Evolutionary conservation across 2,888 invertebrate genomes (phyloP), one percentile per base, ranked within the genome.

Genomic region (Epirrhoe alternata): DNA sequence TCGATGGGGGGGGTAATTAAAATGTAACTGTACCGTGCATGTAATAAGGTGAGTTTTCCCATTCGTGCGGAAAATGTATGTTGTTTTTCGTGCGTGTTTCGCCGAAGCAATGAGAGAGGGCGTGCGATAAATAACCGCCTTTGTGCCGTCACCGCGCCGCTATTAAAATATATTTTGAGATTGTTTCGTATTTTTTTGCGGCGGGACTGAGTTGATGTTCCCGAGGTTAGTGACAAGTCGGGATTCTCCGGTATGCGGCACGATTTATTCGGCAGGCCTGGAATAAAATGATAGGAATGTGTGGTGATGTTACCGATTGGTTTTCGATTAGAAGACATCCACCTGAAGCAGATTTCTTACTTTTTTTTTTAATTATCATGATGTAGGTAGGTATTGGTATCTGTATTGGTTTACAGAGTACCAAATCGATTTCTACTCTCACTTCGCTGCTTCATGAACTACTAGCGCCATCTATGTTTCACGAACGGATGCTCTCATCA

Each of bases 71-170:
- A 61, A 74, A 77, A 72, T 85, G 84, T 88, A 83, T 79, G 89
- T 87, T 89, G 87, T 90, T 90, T 86, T 86, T 78, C 80, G 82
- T 84, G 77, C 81, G 80, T 75, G 83, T 78, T 81, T 79, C 82
- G 83, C 80, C 80, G 86, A 89, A 88, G 92, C 92, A 92, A 92
- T 91, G 92, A 90, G 91, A 92, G 92, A 93, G 92, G 92, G 92
- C 92, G 92, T 90, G 86, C 90, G 90, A 93, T 92, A 92, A 92
- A 92, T 92, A 90, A 92, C 90, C 90, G 89, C 91, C 92, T 93
- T 92, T 91, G 91, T 87, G 89, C 89, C 88, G 89, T 91, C 92
- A 90, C 90, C 91, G 91, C 86, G 83, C 83, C 83, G 87, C 89
- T 90, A 90, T 92, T 92, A 90, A 91, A 92, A 90, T 89, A 87